These are phyloP conservation scores for Charaxes varanes DNA, from an alignment of 1,140 invertebrate genomes.

Conservation along the genomic window DNA sequence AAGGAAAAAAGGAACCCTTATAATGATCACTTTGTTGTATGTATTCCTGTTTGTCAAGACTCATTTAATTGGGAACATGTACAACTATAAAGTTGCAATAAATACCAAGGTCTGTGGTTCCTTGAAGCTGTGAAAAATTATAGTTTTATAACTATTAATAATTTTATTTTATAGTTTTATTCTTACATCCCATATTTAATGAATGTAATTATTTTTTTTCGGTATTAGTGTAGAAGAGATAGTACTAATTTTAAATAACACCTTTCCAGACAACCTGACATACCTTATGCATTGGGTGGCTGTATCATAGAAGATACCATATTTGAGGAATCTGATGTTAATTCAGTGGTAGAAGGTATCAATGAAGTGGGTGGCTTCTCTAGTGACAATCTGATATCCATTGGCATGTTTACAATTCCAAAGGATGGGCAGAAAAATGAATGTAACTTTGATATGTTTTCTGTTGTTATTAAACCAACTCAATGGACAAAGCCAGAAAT, in stretches of 20 bases:
- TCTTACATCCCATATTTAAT: too few relatives aligned
- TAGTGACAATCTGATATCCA: conserved; percentile 51
- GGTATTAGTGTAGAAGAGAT: too few relatives aligned
- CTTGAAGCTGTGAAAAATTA: too few relatives aligned
- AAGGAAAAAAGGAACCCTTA: too few relatives aligned
- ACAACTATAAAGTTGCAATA: too few relatives aligned
- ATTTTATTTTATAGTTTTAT: too few relatives aligned
- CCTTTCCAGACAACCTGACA: conserved; percentile 53
- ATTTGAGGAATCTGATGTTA: conserved; percentile 34
- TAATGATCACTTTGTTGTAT: too few relatives aligned
- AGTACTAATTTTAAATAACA: conserved; percentile 22
- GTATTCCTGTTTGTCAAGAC: too few relatives aligned
- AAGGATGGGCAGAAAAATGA: conserved; percentile 30
- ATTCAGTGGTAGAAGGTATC: conserved; percentile 31
- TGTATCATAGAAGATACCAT: conserved; percentile 59
- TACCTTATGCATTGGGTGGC: conserved; percentile 60
- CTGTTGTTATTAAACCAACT: conserved; percentile 46
- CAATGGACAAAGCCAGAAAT: conserved; percentile 53
- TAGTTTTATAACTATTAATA: too few relatives aligned
- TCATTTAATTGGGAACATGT: too few relatives aligned
- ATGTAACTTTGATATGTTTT: conserved; percentile 57
- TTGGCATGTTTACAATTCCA: conserved; percentile 52
- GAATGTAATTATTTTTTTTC: too few relatives aligned
- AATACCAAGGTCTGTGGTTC: too few relatives aligned
- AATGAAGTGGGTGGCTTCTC: conserved; percentile 36